Evolutionary conservation across 2,113 vertebrate species (phyloP).

Genomic region (Daubentonia madagascariensis): DNA sequence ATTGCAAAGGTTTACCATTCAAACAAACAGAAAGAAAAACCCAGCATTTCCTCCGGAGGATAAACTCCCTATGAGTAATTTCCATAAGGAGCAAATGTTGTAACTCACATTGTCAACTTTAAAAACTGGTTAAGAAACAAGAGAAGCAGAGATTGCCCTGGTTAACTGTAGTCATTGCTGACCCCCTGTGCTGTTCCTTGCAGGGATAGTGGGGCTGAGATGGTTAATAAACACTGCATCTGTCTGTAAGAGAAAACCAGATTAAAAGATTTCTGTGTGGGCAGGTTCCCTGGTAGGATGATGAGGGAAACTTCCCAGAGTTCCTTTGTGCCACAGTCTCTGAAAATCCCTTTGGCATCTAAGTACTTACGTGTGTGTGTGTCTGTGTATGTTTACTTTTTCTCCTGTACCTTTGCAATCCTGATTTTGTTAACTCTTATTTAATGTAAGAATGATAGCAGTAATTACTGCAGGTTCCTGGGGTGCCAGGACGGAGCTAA

Average conservation of each 20-base stretch:
- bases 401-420: background rate
- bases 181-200: background rate
- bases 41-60: background rate
- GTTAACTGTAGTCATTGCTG: background rate
- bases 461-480: conserved; percentile 53
- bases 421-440: conserved; percentile 27
- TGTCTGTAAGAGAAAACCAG: conserved; percentile 12
- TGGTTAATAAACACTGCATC: background rate
- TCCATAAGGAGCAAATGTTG: background rate
- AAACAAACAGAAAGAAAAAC: background rate
- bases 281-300: background rate
- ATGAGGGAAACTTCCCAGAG: background rate
- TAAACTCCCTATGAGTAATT: background rate
- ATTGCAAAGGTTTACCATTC: conserved; percentile 29
- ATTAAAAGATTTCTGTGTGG: background rate
- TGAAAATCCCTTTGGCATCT: background rate
- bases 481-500: conserved; percentile 15
- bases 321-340: background rate
- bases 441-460: conserved; percentile 50
- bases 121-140: background rate
- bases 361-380: background rate
- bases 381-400: background rate
- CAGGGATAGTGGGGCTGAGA: background rate
- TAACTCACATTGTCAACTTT: background rate
- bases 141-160: background rate